These are phyloP conservation scores for Xiphorhynchus elegans DNA, from an alignment of 2,113 vertebrate species.

Conservation along the genomic window DNA sequence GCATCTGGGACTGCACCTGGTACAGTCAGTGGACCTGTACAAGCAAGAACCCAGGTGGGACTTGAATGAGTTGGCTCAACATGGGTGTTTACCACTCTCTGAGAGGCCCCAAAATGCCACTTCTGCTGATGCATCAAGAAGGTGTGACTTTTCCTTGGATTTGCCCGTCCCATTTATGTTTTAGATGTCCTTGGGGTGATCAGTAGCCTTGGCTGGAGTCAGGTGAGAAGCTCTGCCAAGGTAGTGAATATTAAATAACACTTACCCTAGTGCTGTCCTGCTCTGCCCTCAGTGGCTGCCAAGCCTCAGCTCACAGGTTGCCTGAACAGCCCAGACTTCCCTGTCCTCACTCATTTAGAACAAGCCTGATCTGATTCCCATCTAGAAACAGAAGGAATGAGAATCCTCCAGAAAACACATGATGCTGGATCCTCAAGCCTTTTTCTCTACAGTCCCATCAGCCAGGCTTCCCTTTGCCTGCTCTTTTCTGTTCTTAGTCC, in stretches of 20 bases:
- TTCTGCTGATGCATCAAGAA: not conserved
- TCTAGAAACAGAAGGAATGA: not conserved
- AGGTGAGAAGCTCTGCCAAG: not conserved
- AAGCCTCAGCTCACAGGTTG: not conserved
- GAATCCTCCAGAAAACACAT: not conserved
- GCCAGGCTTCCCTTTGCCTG: not conserved
- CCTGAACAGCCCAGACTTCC: not conserved
- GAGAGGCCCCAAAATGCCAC: not conserved
- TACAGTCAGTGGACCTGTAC: not conserved
- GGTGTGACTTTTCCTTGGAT: not conserved
- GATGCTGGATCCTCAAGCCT: not conserved
- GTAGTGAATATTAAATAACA: not conserved
- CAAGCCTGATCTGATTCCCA: not conserved
- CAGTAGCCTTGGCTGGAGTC: not conserved
- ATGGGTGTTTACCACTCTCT: fast-evolving
- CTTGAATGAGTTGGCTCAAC: fast-evolving
- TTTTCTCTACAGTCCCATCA: not conserved
- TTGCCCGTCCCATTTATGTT: not conserved
- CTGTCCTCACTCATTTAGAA: not conserved
- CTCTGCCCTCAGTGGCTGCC: not conserved
- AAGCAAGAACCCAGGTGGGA: not conserved
- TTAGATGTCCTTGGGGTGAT: not conserved
- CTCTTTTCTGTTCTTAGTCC: not conserved
- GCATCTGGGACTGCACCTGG: not conserved
- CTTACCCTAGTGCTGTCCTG: not conserved